phyloP scores from a whole-genome alignment of 2,113 vertebrate genomes.

The Gymnocephalus cernua region DNA sequence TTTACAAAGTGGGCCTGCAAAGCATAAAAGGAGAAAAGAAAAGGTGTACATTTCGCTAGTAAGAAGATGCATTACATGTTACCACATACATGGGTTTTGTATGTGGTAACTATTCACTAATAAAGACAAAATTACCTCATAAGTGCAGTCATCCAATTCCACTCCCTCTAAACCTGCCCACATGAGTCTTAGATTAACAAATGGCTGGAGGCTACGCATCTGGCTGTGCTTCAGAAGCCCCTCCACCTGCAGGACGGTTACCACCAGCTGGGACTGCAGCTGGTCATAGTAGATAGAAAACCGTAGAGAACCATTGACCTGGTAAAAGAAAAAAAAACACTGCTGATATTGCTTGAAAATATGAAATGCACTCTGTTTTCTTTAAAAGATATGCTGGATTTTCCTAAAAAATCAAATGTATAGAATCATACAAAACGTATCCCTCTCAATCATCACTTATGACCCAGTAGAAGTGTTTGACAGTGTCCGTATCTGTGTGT shows the following conservation, averaged over 20 bases:
- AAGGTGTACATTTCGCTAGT: neutral
- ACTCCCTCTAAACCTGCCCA: slow-evolving; percentile 47
- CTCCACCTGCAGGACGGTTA: slow-evolving; percentile 77
- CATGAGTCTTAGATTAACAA: slow-evolving; percentile 75
- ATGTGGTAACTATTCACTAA: neutral
- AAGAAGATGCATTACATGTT: neutral
- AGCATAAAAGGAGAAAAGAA: neutral
- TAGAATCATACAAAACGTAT: no score
- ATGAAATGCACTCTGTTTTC: neutral
- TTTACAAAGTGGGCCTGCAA: neutral
- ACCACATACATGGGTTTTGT: neutral
- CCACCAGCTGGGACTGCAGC: slow-evolving; percentile 70
- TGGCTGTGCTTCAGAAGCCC: slow-evolving; percentile 61
- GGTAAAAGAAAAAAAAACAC: no score
- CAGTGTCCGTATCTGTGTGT: no score
- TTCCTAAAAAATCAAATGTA: no score
- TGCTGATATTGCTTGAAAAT: neutral
- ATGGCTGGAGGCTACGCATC: slow-evolving; percentile 51
- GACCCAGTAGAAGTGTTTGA: no score
- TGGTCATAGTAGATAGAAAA: slow-evolving; percentile 80
- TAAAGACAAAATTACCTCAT: slow-evolving; percentile 46
- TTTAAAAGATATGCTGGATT: no score
- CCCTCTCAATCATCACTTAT: no score
- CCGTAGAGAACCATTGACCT: slow-evolving; percentile 68
- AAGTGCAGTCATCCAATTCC: slow-evolving; percentile 18